A percentile compares a stretch with the other conserved stretches of the same genome.
Conservation (phyloP, 1,140 invertebrate genomes). For the Drosophila asahinai region DNA sequence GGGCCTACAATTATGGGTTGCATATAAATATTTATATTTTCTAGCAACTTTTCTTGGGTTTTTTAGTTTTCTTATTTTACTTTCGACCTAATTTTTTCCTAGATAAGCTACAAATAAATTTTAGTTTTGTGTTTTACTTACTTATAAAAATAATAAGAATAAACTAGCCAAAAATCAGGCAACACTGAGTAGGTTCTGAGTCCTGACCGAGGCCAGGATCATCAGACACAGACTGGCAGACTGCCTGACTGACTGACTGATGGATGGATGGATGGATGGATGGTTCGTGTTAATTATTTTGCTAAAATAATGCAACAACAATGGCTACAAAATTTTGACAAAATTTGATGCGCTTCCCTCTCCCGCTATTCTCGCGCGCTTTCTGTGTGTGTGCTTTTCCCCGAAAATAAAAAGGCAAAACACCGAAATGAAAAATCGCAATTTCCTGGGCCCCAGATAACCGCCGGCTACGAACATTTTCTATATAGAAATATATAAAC, state of each 20-base stretch:
- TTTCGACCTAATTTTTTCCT: too few species aligned
- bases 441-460: slow-evolving; percentile 74
- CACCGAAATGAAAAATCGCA: slow-evolving; percentile 80
- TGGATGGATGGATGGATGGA: slow-evolving; percentile 7
- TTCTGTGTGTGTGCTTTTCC: slow-evolving; percentile 5
- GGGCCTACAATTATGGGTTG: too few species aligned
- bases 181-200: slow-evolving; percentile 16
- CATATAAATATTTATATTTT: too few species aligned
- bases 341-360: slow-evolving; percentile 66
- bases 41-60: too few species aligned
- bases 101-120: background rate
- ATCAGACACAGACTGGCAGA: slow-evolving; percentile 13
- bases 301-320: slow-evolving; percentile 66
- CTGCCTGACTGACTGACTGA: slow-evolving; percentile 17
- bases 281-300: slow-evolving; percentile 80
- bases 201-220: slow-evolving; percentile 11
- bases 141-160: too few species aligned
- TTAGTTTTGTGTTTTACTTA: too few species aligned
- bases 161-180: background rate
- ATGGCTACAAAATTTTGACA: slow-evolving; percentile 69
- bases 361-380: too few species aligned
- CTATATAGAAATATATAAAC: slow-evolving; percentile 42
- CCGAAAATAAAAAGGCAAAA: slow-evolving; percentile 48
- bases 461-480: slow-evolving; percentile 64
- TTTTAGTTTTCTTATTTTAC: too few species aligned